A percentile compares a stretch with the other conserved stretches of the same genome.
Conservation (phyloP, 2,888 invertebrate genomes). For the Cistogaster globosa region DNA sequence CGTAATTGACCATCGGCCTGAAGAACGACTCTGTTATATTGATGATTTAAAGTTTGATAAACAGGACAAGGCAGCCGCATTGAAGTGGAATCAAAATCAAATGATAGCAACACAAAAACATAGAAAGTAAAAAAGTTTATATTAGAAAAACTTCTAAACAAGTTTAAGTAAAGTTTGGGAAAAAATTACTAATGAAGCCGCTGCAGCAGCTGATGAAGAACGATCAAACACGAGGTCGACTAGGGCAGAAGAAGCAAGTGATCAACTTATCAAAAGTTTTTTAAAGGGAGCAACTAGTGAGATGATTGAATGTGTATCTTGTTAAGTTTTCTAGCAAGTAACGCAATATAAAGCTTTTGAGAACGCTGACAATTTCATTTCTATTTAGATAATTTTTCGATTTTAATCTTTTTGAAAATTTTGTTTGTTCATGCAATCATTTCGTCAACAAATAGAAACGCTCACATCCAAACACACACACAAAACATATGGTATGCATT, state of each 20-base stretch:
- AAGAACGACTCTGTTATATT: conserved; percentile 89
- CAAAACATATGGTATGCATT: conserved; percentile 44
- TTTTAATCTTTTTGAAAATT: conserved; percentile 42
- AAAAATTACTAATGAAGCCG: conserved; percentile 82
- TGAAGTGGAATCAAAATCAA: conserved; percentile 18
- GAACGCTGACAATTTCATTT: conserved; percentile 37
- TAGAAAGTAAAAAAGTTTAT: conserved; percentile 76
- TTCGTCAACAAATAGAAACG: conserved; percentile 67
- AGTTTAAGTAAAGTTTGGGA: conserved; percentile 76
- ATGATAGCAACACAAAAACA: conserved; percentile 75
- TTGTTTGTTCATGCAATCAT: conserved; percentile 48
- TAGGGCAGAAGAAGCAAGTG: conserved; percentile 74
- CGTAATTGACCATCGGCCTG: conserved; percentile 98
- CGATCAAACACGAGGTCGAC: conserved; percentile 75
- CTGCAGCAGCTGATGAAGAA: conserved; percentile 78
- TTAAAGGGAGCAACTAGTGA: conserved; percentile 67
- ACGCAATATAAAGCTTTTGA: conserved; percentile 45
- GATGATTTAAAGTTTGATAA: background rate
- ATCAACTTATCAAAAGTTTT: conserved; percentile 74
- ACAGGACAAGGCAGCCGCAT: conserved; percentile 24
- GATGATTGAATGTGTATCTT: conserved; percentile 73
- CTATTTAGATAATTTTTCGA: conserved; percentile 30
- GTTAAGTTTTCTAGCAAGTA: conserved; percentile 49
- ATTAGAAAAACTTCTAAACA: conserved; percentile 76
- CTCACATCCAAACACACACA: conserved; percentile 68